phyloP scores from a whole-genome alignment of 2,888 invertebrate species.

The Drosophila longiperda region DNA sequence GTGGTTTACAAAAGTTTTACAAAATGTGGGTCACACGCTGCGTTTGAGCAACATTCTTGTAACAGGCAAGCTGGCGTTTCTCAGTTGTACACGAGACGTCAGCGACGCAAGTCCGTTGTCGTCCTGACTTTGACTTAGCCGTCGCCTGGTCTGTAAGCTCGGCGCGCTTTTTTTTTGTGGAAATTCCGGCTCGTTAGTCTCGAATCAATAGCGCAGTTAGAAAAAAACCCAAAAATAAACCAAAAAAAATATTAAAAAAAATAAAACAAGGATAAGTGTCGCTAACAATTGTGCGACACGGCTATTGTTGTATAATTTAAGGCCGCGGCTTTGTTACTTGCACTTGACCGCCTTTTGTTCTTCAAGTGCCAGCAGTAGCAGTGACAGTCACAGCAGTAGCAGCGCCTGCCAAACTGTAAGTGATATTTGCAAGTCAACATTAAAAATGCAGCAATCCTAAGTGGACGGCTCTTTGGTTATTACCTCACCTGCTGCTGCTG shows the following conservation, averaged over 20 bases:
- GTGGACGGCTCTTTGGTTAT: slow-evolving; percentile 53
- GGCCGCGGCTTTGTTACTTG: slow-evolving; percentile 16
- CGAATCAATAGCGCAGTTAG: slow-evolving; percentile 45
- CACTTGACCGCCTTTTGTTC: slow-evolving; percentile 13
- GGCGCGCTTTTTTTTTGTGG: slow-evolving; percentile 58
- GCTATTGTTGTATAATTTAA: slow-evolving; percentile 8
- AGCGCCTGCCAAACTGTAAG: slow-evolving; percentile 38
- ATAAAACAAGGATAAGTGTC: slow-evolving; percentile 25
- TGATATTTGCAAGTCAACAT: slow-evolving; percentile 48
- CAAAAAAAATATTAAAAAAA: not conserved
- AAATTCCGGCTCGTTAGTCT: slow-evolving; percentile 46
- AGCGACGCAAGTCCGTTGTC: slow-evolving; percentile 25
- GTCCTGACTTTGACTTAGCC: slow-evolving; percentile 4
- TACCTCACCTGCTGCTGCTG: slow-evolving; percentile 28
- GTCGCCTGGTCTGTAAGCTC: slow-evolving; percentile 32
- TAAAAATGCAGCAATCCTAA: slow-evolving; percentile 69
- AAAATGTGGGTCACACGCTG: slow-evolving; percentile 72
- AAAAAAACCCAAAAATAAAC: slow-evolving; percentile 20
- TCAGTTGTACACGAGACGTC: slow-evolving; percentile 41
- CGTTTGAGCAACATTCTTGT: slow-evolving; percentile 57
- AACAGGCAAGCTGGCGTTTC: not conserved
- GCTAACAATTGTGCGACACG: slow-evolving; percentile 16
- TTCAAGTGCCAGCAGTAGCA: slow-evolving; percentile 25
- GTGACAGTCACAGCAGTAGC: slow-evolving; percentile 3
- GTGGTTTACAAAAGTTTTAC: slow-evolving; percentile 20